A percentile compares a stretch with the other conserved stretches of the same genome.
These are phyloP conservation scores for Tetanocera ferruginea DNA, from an alignment of 2,888 invertebrate species.

Conservation along the genomic window DNA sequence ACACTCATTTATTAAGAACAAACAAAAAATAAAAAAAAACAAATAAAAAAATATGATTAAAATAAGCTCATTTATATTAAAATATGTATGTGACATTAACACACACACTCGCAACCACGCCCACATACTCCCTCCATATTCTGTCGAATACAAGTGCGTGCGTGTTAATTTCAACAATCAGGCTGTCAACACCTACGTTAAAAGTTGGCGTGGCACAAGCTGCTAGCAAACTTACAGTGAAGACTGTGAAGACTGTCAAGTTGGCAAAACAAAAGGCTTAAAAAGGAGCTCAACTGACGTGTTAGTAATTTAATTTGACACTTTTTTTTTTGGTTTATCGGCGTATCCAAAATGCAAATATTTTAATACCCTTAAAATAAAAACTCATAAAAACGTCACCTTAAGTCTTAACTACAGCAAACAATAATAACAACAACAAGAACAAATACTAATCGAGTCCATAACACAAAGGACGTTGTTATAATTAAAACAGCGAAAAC, in stretches of 20 bases:
- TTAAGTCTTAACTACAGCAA: constrained; percentile 32
- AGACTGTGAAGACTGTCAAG: not conserved
- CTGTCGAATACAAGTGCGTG: not conserved
- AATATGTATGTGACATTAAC: too few relatives aligned
- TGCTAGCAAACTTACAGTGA: too few relatives aligned
- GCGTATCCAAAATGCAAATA: constrained; percentile 39
- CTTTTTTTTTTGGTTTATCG: constrained; percentile 47
- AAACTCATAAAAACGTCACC: constrained; percentile 45
- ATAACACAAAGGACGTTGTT: not conserved
- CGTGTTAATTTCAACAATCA: not conserved
- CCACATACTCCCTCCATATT: not conserved
- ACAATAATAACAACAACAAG: not conserved
- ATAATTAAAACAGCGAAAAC: not conserved
- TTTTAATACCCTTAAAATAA: not conserved
- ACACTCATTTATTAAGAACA: too few relatives aligned
- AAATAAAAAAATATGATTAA: too few relatives aligned
- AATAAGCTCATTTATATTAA: too few relatives aligned
- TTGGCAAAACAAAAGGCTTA: not conserved
- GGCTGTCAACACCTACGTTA: too few relatives aligned
- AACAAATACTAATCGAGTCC: not conserved
- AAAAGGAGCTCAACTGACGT: constrained; percentile 38
- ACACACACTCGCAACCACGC: too few relatives aligned
- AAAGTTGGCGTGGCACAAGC: too few relatives aligned
- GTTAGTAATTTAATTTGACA: constrained; percentile 52
- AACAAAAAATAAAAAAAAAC: too few relatives aligned